A percentile compares a stretch with the other conserved stretches of the same genome.
These are phyloP conservation scores for Cryptophagus acutangulus DNA, from an alignment of 2,888 invertebrate genomes.

Conservation along the genomic window DNA sequence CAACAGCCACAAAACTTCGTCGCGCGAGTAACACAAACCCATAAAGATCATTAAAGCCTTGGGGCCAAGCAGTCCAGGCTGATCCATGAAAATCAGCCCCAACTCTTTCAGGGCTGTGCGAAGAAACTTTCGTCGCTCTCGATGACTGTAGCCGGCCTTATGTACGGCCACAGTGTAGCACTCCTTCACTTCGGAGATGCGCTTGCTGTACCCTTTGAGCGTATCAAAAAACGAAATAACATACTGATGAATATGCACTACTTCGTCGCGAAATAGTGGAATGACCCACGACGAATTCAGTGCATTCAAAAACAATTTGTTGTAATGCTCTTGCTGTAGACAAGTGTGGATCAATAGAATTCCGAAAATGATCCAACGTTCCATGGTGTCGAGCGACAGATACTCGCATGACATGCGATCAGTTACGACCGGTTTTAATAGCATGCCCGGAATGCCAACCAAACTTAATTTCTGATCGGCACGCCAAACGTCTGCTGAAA, in stretches of 20 bases:
- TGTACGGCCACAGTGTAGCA: conserved; percentile 85
- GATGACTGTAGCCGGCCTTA: conserved; percentile 85
- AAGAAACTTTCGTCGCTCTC: conserved; percentile 93
- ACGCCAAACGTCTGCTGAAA: conserved; percentile 91
- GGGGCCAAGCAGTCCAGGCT: conserved; percentile 95
- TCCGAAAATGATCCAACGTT: conserved; percentile 96
- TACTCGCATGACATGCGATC: conserved; percentile 98
- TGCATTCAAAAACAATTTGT: conserved; percentile 87
- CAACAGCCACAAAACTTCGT: conserved; percentile 95
- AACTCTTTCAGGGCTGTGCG: conserved; percentile 93
- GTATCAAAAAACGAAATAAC: conserved; percentile 90
- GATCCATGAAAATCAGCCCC: conserved; percentile 91
- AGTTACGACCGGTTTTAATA: conserved; percentile 90
- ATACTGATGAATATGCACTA: conserved; percentile 90
- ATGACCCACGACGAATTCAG: conserved; percentile 92
- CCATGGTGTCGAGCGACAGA: conserved; percentile 89
- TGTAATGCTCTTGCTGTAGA: conserved; percentile 73
- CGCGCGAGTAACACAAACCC: conserved; percentile 90
- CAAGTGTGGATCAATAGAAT: conserved; percentile 86
- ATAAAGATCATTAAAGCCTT: conserved; percentile 96
- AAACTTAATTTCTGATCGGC: conserved; percentile 89
- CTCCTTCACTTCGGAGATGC: conserved; percentile 94
- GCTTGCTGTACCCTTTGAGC: conserved; percentile 89
- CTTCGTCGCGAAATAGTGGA: conserved; percentile 94
- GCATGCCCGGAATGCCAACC: conserved; percentile 89